phyloP scores from a whole-genome alignment of 2,888 invertebrate species.

The Euproctis similis region DNA sequence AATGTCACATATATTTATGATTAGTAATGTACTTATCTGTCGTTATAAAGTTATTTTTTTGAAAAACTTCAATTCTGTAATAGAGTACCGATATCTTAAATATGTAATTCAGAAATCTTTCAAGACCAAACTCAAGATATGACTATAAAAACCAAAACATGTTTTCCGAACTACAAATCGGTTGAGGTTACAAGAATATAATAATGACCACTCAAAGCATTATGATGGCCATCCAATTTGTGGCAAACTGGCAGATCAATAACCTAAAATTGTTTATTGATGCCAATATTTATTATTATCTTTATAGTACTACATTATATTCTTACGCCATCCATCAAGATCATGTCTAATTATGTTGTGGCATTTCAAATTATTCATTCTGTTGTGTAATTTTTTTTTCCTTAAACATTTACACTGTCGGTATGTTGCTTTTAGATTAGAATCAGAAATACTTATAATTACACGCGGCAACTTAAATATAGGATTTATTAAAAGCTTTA shows the following conservation, averaged over 20 bases:
- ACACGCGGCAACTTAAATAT: too few relatives aligned
- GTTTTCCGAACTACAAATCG: constrained; percentile 1
- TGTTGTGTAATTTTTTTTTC: constrained; percentile 19
- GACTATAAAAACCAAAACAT: not conserved
- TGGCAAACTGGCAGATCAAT: constrained; percentile 17
- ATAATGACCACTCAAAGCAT: constrained; percentile 10
- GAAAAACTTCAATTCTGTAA: too few relatives aligned
- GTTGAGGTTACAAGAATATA: constrained; percentile 7
- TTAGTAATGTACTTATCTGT: too few relatives aligned
- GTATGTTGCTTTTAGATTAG: too few relatives aligned
- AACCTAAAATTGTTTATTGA: constrained; percentile 22
- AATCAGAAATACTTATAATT: too few relatives aligned
- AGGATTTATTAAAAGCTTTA: too few relatives aligned
- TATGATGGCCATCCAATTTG: constrained; percentile 12
- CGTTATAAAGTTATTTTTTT: too few relatives aligned
- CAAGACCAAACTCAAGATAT: too few relatives aligned
- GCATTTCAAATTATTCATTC: constrained; percentile 38
- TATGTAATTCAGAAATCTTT: too few relatives aligned
- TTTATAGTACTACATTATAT: constrained; percentile 27
- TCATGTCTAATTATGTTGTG: constrained; percentile 41
- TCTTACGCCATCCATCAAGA: constrained; percentile 46
- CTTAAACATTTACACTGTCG: constrained; percentile 6
- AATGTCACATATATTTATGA: too few relatives aligned
- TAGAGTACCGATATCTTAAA: too few relatives aligned
- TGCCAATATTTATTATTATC: constrained; percentile 25